These are phyloP conservation scores for Drosophila neocordata DNA, from an alignment of 1,140 invertebrate species.

Conservation along the genomic window DNA sequence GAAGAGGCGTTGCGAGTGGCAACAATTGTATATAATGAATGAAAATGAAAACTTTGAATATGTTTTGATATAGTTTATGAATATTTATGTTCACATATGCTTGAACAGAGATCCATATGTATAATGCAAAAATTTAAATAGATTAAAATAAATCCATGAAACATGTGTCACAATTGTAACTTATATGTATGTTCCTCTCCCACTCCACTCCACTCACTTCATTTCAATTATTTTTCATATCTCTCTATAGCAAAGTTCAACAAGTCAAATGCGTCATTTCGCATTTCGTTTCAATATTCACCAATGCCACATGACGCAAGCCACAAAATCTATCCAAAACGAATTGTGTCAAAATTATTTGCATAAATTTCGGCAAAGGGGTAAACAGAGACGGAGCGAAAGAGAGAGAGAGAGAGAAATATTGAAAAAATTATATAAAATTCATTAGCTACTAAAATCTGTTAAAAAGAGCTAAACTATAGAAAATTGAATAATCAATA, in stretches of 20 bases:
- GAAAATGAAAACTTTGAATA: background rate
- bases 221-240: conserved; percentile 4
- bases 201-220: background rate
- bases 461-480: conserved; percentile 28
- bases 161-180: too few species aligned
- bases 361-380: conserved; percentile 24
- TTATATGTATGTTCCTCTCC: background rate
- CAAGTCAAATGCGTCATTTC: conserved; percentile 4
- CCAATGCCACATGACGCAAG: conserved; percentile 4
- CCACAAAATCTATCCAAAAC: background rate
- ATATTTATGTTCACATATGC: background rate
- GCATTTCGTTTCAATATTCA: background rate
- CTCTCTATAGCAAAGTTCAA: conserved; percentile 5
- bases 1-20: conserved; percentile 38
- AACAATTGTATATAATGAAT: conserved; percentile 15
- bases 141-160: too few species aligned
- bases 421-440: conserved; percentile 37
- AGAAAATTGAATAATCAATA: conserved; percentile 20
- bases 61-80: too few species aligned
- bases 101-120: background rate
- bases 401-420: background rate
- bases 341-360: conserved; percentile 51
- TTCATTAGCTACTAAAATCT: conserved; percentile 43
- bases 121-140: background rate
- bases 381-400: background rate